A percentile compares a stretch with the other conserved stretches of the same genome.
phyloP scores from a whole-genome alignment of 1,140 invertebrate species.

The Ceratosolen fusciceps region DNA sequence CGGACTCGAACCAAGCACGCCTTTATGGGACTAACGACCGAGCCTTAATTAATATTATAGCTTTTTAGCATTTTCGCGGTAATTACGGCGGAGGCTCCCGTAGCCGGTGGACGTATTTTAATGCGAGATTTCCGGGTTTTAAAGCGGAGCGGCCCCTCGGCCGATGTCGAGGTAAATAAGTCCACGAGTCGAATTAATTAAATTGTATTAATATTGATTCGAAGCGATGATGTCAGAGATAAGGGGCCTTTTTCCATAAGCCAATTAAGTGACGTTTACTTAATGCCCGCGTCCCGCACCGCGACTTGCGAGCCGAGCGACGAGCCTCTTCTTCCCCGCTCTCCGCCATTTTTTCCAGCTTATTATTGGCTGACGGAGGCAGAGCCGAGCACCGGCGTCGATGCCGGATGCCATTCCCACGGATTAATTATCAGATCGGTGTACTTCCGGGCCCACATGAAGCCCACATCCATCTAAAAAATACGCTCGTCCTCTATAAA shows the following conservation, averaged over 20 bases:
- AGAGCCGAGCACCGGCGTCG: no score
- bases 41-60: not conserved
- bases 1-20: not conserved
- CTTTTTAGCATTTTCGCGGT: not conserved
- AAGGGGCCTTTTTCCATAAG: not conserved
- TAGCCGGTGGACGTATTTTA: no score
- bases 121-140: no score
- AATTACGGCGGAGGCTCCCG: not conserved
- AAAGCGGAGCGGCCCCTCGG: no score
- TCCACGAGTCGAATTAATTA: not conserved
- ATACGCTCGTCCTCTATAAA: no score
- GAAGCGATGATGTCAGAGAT: not conserved
- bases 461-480: no score
- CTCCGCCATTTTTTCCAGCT: not conserved
- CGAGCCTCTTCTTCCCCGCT: no score
- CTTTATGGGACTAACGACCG: not conserved
- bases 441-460: no score
- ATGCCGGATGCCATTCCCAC: no score
- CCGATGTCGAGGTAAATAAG: no score
- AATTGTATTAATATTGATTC: slow-evolving; percentile 1
- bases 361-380: no score
- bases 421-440: no score
- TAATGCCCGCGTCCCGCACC: not conserved
- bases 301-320: not conserved
- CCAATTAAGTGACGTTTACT: not conserved